These are phyloP conservation scores for Sarcophaga carnaria DNA, from an alignment of 2,888 invertebrate genomes.

Conservation along the genomic window DNA sequence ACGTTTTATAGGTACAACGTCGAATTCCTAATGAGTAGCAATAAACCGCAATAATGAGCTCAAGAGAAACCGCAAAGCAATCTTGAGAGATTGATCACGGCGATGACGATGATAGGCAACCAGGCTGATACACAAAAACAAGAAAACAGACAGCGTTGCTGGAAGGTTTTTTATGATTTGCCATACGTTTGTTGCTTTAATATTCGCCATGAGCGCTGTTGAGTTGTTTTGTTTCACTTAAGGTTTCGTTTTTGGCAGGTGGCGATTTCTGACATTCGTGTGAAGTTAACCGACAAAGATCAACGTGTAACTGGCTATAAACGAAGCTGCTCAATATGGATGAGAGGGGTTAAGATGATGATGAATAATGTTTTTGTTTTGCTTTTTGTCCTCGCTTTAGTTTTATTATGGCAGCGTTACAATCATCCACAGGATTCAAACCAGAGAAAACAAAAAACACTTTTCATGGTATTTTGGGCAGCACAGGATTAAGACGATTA, in stretches of 20 bases:
- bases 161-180: conserved; percentile 45
- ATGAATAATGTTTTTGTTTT: conserved; percentile 45
- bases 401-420: conserved; percentile 46
- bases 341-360: conserved; percentile 34
- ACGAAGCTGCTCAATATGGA: conserved; percentile 15
- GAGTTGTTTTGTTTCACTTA: conserved; percentile 9
- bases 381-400: not conserved
- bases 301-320: conserved; percentile 25
- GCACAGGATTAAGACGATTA: conserved; percentile 63
- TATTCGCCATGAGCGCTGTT: conserved; percentile 29
- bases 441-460: not conserved
- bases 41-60: conserved; percentile 44
- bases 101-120: conserved; percentile 23
- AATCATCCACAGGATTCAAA: conserved; percentile 67
- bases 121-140: not conserved
- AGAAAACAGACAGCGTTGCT: not conserved
- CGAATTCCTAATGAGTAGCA: conserved; percentile 14
- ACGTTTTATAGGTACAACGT: not conserved
- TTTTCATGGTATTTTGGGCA: conserved; percentile 10
- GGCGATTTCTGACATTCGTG: conserved; percentile 71
- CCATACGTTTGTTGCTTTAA: conserved; percentile 1
- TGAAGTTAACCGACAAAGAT: conserved; percentile 65
- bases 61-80: conserved; percentile 40
- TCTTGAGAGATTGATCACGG: conserved; percentile 50
- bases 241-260: conserved; percentile 67